These are phyloP conservation scores for Menura novaehollandiae DNA, from an alignment of 2,113 vertebrate genomes.

Conservation along the genomic window DNA sequence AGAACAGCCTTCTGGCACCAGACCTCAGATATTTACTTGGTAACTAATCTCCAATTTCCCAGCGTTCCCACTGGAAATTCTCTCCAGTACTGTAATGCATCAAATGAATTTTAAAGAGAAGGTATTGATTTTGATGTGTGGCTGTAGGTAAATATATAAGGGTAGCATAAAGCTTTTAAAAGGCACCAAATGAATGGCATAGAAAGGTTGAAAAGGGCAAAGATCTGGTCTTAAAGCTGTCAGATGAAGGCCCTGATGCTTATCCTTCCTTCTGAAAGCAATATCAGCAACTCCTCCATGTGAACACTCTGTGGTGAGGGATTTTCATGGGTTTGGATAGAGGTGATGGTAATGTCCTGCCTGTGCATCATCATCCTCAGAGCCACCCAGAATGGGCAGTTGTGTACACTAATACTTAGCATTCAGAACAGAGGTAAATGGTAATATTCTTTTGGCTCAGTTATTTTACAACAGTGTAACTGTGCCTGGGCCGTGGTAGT, in stretches of 20 bases:
- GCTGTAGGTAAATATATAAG: not conserved
- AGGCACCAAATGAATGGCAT: not conserved
- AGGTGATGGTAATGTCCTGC: not conserved
- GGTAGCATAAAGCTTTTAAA: not conserved
- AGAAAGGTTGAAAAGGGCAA: not conserved
- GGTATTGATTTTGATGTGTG: not conserved
- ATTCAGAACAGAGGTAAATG: not conserved
- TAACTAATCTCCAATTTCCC: slow-evolving; percentile 29
- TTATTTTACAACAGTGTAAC: not conserved
- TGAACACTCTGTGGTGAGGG: not conserved
- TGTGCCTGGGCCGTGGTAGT: not conserved
- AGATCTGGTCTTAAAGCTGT: not conserved
- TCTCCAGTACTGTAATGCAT: not conserved
- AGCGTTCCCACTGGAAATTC: not conserved
- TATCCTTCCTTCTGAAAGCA: not conserved
- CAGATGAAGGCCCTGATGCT: not conserved
- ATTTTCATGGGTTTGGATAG: not conserved
- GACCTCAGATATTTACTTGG: not conserved
- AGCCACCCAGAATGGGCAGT: not conserved
- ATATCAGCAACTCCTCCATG: not conserved
- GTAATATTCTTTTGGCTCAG: not conserved
- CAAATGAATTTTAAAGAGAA: slow-evolving; percentile 15
- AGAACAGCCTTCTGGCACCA: not conserved
- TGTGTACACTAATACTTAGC: no score
- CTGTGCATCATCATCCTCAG: not conserved